Evolutionary conservation across 2,888 invertebrate genomes (phyloP).

Genomic region (Aphodius sticticus): DNA sequence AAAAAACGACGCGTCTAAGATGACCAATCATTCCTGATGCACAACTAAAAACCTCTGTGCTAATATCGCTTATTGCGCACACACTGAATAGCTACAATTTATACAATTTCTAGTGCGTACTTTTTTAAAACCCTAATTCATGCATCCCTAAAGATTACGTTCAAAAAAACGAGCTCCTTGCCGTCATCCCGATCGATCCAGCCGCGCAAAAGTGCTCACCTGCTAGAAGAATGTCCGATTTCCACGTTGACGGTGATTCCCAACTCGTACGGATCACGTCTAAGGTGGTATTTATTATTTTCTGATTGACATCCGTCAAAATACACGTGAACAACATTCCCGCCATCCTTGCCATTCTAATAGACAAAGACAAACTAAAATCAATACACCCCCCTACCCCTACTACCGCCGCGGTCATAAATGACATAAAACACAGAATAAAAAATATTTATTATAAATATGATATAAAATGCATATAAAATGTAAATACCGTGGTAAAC

Average conservation of each 20-base stretch:
- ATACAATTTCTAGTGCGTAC: conserved; percentile 55
- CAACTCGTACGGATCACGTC: conserved; percentile 10
- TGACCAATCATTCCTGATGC: conserved; percentile 48
- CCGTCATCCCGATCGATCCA: background rate
- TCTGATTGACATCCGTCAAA: conserved; percentile 55
- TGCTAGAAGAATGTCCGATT: conserved; percentile 6
- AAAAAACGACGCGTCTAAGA: conserved; percentile 46
- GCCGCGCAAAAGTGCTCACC: conserved; percentile 8
- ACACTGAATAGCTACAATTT: conserved; percentile 56
- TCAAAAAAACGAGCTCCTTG: conserved; percentile 38
- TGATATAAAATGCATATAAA: too few species aligned
- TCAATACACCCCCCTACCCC: conserved; percentile 34
- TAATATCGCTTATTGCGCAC: conserved; percentile 56
- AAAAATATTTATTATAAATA: conserved; percentile 10
- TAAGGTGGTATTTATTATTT: conserved; percentile 43
- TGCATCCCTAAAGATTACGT: conserved; percentile 46
- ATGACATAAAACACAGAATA: conserved; percentile 28
- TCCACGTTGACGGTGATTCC: conserved; percentile 7
- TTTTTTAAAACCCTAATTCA: conserved; percentile 55
- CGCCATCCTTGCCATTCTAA: conserved; percentile 50
- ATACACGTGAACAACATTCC: conserved; percentile 53
- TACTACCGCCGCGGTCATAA: background rate
- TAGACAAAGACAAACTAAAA: conserved; percentile 39
- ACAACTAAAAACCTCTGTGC: conserved; percentile 52
- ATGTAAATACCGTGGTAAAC: too few species aligned